phyloP scores from a whole-genome alignment of 1,140 invertebrate genomes.

The Papilio dardanus region DNA sequence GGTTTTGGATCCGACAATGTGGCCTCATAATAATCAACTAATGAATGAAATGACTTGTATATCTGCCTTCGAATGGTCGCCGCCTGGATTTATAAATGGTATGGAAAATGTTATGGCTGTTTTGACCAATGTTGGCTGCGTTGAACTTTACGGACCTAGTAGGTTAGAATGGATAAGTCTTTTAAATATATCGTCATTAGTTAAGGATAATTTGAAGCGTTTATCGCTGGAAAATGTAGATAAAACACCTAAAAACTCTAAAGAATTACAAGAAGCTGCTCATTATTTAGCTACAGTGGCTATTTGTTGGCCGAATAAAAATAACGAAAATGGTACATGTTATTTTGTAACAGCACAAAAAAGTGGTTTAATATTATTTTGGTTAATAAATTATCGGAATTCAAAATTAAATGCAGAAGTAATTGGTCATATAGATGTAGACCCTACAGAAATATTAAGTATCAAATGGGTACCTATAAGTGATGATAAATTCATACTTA shows the following conservation, averaged over 20 bases:
- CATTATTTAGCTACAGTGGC: slow-evolving; percentile 52
- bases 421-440: slow-evolving; percentile 43
- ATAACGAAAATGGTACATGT: slow-evolving; percentile 53
- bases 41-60: slow-evolving; percentile 56
- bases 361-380: slow-evolving; percentile 62
- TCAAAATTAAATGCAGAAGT: slow-evolving; percentile 41
- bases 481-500: slow-evolving; percentile 49
- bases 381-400: slow-evolving; percentile 49
- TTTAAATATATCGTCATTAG: slow-evolving; percentile 54
- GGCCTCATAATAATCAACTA: slow-evolving; percentile 61
- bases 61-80: slow-evolving; percentile 55
- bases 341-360: slow-evolving; percentile 67
- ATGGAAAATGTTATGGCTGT: slow-evolving; percentile 56
- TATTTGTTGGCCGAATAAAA: slow-evolving; percentile 57
- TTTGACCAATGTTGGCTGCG: slow-evolving; percentile 66
- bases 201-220: slow-evolving; percentile 45
- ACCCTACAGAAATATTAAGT: slow-evolving; percentile 47
- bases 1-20: slow-evolving; percentile 60
- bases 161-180: slow-evolving; percentile 49
- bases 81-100: slow-evolving; percentile 50
- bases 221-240: slow-evolving; percentile 34
- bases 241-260: slow-evolving; percentile 44
- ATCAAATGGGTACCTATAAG: slow-evolving; percentile 56
- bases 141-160: slow-evolving; percentile 54
- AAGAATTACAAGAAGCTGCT: slow-evolving; percentile 50